Base-by-base conservation (phyloP, 2,797 vertebrate genomes). In the Bovichtus diacanthus region DNA sequence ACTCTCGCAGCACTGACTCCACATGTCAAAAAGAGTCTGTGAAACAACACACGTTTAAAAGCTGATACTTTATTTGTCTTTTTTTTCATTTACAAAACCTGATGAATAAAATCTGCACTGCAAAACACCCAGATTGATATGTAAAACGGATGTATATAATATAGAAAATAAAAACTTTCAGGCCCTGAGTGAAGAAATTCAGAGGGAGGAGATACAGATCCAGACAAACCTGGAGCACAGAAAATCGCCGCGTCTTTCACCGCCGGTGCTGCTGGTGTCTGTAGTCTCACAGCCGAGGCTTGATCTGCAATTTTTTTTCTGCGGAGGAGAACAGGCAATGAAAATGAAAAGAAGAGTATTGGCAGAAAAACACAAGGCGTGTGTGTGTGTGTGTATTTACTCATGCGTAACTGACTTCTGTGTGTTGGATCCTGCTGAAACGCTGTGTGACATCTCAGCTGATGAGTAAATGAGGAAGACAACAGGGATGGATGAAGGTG, bases 261-360 rank as follows among this genome's bases (percentile, higher is more conserved):
- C 9, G 62, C 54, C 41, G 3, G 23, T 5, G 47, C 66, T 8
- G 68, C 78, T 25, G 38, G 38, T 50, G 43, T 46, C 61, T 44
- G 68, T 2, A 0, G 46, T 51, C 58, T 75, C 68, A 84, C 34
- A 94, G 87, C 2, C 92, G 91, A 60, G 93, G 93, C 55, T 93
- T 94, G 84, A 94, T 93, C 90, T 94, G 92, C 51, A 94, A 76
- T 10, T 83, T 92, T 25, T 75, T 93, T 80, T 92, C 93, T 94
- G 87, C 11, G 25, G 43, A 74, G 9, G 27, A 72, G 53, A 64
- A 70, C 50, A 9, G 36, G 16, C 10, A 64, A 16, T 7, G 3
- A 21, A 43, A 38, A 56, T 21, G 15, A 75, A 34, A 62, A 44
- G 19, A 34, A 9, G 18, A 72, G 21, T 38, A 64, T 31, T 50